These are phyloP conservation scores for Pocillopora verrucosa DNA, from an alignment of 64 coral and sea anemone genomes.

Conservation along the genomic window DNA sequence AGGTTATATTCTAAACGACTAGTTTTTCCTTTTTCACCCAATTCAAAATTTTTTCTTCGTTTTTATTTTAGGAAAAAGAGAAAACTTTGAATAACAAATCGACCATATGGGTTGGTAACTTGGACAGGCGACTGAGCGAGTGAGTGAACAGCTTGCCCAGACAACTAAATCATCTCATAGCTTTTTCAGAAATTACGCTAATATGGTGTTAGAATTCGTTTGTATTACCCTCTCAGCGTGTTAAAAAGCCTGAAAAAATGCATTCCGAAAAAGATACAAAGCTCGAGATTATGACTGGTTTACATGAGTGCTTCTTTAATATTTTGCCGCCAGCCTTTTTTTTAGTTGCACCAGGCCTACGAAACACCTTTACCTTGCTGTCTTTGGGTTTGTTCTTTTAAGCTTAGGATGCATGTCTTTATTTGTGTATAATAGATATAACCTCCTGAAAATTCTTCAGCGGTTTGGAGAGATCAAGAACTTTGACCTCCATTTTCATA, in stretches of 20 bases:
- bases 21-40: neutral
- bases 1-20: neutral
- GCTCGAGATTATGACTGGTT: no score
- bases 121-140: constrained; percentile 94
- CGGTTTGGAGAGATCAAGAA: constrained; percentile 87
- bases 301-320: no score
- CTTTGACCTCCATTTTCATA: constrained; percentile 96
- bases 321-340: no score
- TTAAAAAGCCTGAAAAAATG: no score
- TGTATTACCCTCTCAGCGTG: no score
- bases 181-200: no score
- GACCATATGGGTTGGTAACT: constrained; percentile 92
- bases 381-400: no score
- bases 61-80: neutral
- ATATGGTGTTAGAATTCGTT: no score
- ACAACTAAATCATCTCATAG: neutral
- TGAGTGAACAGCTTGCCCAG: constrained; percentile 28
- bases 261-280: no score
- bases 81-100: constrained; percentile 27
- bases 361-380: no score
- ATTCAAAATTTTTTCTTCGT: neutral
- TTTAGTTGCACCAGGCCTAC: no score
- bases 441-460: constrained; percentile 92
- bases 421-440: constrained; percentile 57
- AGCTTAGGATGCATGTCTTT: no score